phyloP scores from a whole-genome alignment of 2,113 vertebrate genomes.

The Bubo bubo region DNA sequence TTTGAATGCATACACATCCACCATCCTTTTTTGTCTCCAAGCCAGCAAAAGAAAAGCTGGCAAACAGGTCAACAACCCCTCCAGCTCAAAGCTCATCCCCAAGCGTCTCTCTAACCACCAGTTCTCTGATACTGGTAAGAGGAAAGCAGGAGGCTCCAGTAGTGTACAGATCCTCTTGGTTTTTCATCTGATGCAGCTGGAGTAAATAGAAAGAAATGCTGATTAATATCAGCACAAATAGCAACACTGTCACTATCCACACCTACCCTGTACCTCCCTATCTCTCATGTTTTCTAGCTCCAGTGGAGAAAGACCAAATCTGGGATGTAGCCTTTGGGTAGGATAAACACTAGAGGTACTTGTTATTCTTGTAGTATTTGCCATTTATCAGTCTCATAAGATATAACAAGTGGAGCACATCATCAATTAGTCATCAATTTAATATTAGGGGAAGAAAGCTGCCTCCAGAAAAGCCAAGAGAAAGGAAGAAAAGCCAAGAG shows the following conservation, averaged over 20 bases:
- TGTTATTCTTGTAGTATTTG: not conserved
- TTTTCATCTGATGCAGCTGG: not conserved
- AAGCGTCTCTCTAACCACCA: not conserved
- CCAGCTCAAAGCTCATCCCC: not conserved
- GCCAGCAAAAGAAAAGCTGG: not conserved
- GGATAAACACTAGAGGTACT: not conserved
- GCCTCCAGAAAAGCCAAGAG: not conserved
- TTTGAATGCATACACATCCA: not conserved
- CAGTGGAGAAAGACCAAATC: not conserved
- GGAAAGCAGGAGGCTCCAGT: not conserved
- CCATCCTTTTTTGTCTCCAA: not conserved
- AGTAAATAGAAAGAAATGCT: not conserved
- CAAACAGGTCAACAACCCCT: not conserved
- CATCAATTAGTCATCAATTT: not conserved
- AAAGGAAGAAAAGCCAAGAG: not conserved
- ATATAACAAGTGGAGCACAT: not conserved
- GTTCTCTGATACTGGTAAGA: not conserved
- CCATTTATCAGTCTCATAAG: not conserved
- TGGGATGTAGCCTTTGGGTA: not conserved
- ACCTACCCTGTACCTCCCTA: not conserved
- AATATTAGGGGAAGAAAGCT: not conserved
- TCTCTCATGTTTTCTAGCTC: not conserved
- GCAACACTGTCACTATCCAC: not conserved
- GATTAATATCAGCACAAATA: not conserved
- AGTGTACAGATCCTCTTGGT: not conserved